phyloP scores from a whole-genome alignment of 2,888 invertebrate genomes.

The Pasiphila rectangulata region DNA sequence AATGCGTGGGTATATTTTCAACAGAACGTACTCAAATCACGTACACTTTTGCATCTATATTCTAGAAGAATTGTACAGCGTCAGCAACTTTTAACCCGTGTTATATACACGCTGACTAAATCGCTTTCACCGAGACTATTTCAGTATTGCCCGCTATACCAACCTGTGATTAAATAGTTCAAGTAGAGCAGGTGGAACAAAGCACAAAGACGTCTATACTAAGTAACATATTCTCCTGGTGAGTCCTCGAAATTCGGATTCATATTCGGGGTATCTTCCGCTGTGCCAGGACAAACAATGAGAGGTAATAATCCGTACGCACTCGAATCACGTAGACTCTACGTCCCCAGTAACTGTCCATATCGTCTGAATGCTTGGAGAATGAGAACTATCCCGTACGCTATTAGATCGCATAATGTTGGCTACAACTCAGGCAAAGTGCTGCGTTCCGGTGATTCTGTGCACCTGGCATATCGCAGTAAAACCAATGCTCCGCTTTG shows the following conservation, averaged over 20 bases:
- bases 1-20: slow-evolving; percentile 12
- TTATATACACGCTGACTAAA: no score
- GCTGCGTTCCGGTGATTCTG: slow-evolving; percentile 10
- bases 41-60: no score
- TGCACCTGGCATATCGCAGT: slow-evolving; percentile 16
- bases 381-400: slow-evolving; percentile 13
- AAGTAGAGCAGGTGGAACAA: no score
- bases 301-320: slow-evolving; percentile 15
- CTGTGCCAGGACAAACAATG: slow-evolving; percentile 13
- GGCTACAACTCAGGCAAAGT: slow-evolving; percentile 14
- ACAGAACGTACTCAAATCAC: slow-evolving; percentile 16
- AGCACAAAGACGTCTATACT: no score
- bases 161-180: no score
- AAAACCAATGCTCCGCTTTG: slow-evolving; percentile 25
- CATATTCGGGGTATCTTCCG: no score
- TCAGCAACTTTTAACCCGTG: no score
- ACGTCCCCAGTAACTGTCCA: slow-evolving; percentile 17
- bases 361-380: slow-evolving; percentile 18
- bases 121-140: no score
- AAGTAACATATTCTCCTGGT: no score
- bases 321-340: slow-evolving; percentile 14
- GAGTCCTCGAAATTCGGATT: no score
- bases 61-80: no score
- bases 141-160: no score
- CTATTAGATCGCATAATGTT: slow-evolving; percentile 19